Conservation (phyloP, 2,888 invertebrate species). For the Acheta domesticus region DNA sequence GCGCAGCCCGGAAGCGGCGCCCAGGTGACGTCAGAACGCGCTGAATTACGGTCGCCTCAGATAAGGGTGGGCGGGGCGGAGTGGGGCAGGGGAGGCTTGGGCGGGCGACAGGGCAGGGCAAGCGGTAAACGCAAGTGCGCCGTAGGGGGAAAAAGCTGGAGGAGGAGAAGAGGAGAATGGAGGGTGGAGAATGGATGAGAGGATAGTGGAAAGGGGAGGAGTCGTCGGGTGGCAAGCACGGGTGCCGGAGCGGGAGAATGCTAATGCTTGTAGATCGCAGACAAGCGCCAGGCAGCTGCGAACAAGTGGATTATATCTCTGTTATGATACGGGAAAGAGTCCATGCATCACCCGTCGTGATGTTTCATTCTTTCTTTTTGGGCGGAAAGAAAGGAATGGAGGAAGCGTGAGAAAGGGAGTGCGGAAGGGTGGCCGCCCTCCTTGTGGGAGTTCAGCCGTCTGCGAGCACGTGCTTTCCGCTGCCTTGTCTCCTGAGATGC, state of each 20-base stretch:
- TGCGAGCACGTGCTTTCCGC: too few species aligned
- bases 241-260: not conserved
- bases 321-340: slow-evolving; percentile 8
- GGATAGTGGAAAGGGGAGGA: too few species aligned
- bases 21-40: not conserved
- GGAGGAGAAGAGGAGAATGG: too few species aligned
- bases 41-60: not conserved
- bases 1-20: not conserved
- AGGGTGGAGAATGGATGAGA: too few species aligned
- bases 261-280: slow-evolving; percentile 18
- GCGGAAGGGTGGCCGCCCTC: not conserved
- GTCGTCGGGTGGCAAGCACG: too few species aligned
- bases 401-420: slow-evolving; percentile 4
- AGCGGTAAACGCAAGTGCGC: not conserved
- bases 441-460: too few species aligned
- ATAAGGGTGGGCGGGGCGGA: not conserved
- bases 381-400: not conserved
- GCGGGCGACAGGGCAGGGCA: not conserved
- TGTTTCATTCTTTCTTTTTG: slow-evolving; percentile 18
- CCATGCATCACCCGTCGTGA: not conserved
- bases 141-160: too few species aligned
- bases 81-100: not conserved
- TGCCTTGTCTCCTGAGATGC: too few species aligned
- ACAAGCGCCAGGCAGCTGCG: slow-evolving; percentile 18
- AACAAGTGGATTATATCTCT: slow-evolving; percentile 18